A percentile compares a stretch with the other conserved stretches of the same genome.
phyloP scores from a whole-genome alignment of 1,140 invertebrate genomes.

The Drosophila lowei region DNA sequence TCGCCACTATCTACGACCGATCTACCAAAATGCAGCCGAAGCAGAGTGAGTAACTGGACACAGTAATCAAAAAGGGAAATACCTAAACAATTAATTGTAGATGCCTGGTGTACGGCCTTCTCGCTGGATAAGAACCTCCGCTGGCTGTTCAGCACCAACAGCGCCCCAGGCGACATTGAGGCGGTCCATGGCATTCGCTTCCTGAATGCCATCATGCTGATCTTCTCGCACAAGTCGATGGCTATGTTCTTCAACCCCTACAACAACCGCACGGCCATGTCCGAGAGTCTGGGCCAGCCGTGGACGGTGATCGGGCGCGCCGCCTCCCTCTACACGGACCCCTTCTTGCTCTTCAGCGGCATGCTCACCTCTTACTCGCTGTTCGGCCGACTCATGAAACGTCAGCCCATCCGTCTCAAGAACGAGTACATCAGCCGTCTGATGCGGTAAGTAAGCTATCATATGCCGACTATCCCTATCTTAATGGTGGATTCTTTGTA shows the following conservation, averaged over 20 bases:
- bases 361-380: constrained; percentile 86
- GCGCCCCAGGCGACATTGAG: constrained; percentile 84
- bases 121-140: constrained; percentile 86
- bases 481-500: constrained; percentile 50
- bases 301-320: constrained; percentile 87
- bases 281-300: constrained; percentile 85
- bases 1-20: constrained; percentile 80
- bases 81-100: constrained; percentile 51
- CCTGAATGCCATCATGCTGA: constrained; percentile 86
- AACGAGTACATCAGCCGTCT: constrained; percentile 87
- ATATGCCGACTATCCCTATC: no score
- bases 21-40: constrained; percentile 66
- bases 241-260: constrained; percentile 87
- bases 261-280: constrained; percentile 86
- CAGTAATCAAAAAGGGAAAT: not conserved
- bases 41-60: constrained; percentile 56
- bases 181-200: constrained; percentile 86
- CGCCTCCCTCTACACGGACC: constrained; percentile 87
- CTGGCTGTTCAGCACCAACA: constrained; percentile 84
- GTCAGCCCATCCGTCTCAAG: constrained; percentile 84
- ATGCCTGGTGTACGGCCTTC: constrained; percentile 85
- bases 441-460: constrained; percentile 83
- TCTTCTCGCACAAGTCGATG: constrained; percentile 87
- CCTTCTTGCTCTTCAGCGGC: constrained; percentile 87
- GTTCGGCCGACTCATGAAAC: constrained; percentile 85